These are phyloP conservation scores for Hyles lineata DNA, from an alignment of 2,888 invertebrate species.

Conservation along the genomic window DNA sequence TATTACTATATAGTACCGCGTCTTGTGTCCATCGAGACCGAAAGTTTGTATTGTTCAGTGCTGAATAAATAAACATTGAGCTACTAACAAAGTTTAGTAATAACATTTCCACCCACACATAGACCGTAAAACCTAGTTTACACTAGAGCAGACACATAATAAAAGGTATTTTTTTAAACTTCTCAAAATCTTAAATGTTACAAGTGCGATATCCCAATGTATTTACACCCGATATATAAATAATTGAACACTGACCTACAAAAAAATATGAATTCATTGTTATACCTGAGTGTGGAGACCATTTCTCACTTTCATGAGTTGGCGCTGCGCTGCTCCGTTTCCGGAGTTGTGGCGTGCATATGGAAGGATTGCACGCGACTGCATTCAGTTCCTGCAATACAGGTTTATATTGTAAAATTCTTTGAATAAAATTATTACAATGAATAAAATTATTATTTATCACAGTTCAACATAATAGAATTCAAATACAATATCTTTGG, in stretches of 20 bases:
- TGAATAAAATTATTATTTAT: no score
- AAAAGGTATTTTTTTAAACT: no score
- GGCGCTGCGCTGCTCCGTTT: conserved; percentile 70
- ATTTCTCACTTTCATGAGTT: conserved; percentile 71
- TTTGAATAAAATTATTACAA: no score
- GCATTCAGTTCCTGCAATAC: conserved; percentile 67
- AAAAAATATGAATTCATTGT: background rate
- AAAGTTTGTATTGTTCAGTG: background rate
- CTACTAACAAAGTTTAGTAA: background rate
- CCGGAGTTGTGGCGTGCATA: conserved; percentile 74
- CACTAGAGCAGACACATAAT: background rate
- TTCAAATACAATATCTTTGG: no score
- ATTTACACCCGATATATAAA: background rate
- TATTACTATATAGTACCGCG: background rate
- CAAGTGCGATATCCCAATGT: background rate
- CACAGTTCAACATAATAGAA: no score
- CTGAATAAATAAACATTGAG: background rate
- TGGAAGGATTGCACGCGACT: conserved; percentile 63
- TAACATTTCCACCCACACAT: background rate
- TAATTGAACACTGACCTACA: no score
- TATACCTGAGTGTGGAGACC: conserved; percentile 77
- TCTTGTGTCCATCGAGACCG: background rate
- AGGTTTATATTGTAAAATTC: background rate
- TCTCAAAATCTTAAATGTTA: no score
- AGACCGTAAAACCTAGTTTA: background rate